Conservation (phyloP, 2,797 vertebrate species). For the Cyprinella venusta region DNA sequence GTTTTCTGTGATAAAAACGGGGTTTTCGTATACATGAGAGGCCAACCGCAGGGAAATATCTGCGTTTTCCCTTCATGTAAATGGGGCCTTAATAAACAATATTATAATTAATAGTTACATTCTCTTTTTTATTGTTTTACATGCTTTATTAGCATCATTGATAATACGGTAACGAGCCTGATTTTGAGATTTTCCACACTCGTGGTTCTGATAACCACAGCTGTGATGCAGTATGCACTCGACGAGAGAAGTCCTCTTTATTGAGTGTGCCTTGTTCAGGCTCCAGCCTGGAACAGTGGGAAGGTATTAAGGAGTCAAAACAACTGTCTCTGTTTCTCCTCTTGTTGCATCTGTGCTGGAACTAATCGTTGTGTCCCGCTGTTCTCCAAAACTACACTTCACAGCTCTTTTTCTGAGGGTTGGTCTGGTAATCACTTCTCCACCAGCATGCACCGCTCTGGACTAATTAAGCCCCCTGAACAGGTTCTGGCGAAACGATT, state of each 20-base stretch:
- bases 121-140: not conserved
- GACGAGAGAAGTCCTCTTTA: conserved; percentile 13
- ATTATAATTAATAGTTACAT: not conserved
- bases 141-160: not conserved
- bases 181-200: not conserved
- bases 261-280: conserved; percentile 28
- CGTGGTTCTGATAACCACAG: not conserved
- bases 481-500: conserved; percentile 64
- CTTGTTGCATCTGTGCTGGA: conserved; percentile 30
- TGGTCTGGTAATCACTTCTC: conserved; percentile 73
- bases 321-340: conserved; percentile 38
- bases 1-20: no score
- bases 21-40: no score
- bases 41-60: no score
- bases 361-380: conserved; percentile 47
- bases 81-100: no score
- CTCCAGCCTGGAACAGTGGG: conserved; percentile 36
- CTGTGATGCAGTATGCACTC: conserved; percentile 10
- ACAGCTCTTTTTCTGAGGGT: conserved; percentile 29
- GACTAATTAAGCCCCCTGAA: conserved; percentile 75
- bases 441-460: conserved; percentile 69
- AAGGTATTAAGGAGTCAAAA: conserved; percentile 46
- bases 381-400: conserved; percentile 35
- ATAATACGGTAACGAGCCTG: not conserved
- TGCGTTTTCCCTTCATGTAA: no score